Base-by-base conservation (phyloP, 2,888 invertebrate genomes). In the Steinernema scapterisci region DNA sequence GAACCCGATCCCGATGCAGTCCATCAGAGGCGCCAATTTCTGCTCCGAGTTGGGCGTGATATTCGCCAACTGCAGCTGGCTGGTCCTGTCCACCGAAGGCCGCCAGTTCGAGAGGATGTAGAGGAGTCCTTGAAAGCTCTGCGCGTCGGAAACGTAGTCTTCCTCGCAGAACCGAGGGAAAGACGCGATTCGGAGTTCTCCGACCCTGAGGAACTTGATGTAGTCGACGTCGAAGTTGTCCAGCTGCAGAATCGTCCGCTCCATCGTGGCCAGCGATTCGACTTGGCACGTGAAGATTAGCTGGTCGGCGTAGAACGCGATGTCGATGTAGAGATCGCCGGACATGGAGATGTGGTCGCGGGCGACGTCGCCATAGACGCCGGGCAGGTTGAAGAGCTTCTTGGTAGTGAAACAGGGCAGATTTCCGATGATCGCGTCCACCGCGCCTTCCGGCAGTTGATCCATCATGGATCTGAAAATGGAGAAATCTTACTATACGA, bases 141-240 rank as follows among this genome's bases (percentile, higher is more conserved):
- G 27, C 7, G 27, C 13, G 63, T 63, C 63, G 63, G 16, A 11
- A 2, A 63, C 63, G 63, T 63, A 63, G 38, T 63, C 63, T 9
- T 63, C 63, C 16, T 25, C 31, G 31, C 9, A 27, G 31, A 63
- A 63, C 2, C 63, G 63, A 25, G 63, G 63, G n/a, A 63, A 63
- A 2, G 63, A 63, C 13, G 63, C 63, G 31, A 63, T 63, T 21
- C 63, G 27, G 6, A 63, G 63, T 16, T 63, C 63, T 7, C 63
- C 63, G 63, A 63, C 63, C 16, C 63, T 27, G 7, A 63, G 63
- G 63, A n/a, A 63, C 16, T 31, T 27, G 31, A 63, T 31, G n/a
- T 63, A 63, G 63, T 63, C 31, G 63, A 31, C 31, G 31, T 63
- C 63, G n/a, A 63, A 63, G 63, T 25, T 63, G 63, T 63, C 63